Conservation (phyloP, 1,140 invertebrate species). For the Probaryconus sp. region DNA sequence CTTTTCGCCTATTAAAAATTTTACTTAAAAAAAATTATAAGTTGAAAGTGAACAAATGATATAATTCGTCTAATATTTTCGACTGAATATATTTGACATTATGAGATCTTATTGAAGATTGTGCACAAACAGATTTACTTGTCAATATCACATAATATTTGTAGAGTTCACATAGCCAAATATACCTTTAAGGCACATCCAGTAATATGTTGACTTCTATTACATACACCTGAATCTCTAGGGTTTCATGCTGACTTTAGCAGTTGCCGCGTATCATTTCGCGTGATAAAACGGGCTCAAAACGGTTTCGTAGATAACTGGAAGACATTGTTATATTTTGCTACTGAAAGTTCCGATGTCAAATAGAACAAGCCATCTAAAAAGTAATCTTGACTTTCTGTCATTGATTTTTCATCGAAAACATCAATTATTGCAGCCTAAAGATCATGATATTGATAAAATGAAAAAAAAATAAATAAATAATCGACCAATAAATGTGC, state of each 20-base stretch:
- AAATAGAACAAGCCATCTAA: no score
- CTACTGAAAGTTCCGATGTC: not conserved
- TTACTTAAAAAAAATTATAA: no score
- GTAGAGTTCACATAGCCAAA: slow-evolving; percentile 18
- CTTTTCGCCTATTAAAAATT: no score
- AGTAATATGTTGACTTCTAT: slow-evolving; percentile 36
- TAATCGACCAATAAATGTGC: no score
- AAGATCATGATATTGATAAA: no score
- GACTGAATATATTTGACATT: not conserved
- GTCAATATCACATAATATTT: slow-evolving; percentile 37
- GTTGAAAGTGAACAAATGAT: no score
- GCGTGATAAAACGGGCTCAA: slow-evolving; percentile 17
- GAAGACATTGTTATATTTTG: not conserved
- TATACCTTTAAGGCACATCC: slow-evolving; percentile 26
- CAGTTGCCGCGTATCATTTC: slow-evolving; percentile 17
- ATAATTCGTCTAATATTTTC: no score
- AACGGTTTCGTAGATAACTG: slow-evolving; percentile 6
- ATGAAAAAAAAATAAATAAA: no score
- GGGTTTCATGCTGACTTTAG: slow-evolving; percentile 29
- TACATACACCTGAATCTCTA: slow-evolving; percentile 34
- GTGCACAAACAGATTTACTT: slow-evolving; percentile 18
- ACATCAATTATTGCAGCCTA: no score
- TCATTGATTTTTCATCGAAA: no score
- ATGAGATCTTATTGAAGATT: slow-evolving; percentile 1
- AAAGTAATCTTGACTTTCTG: no score